Conservation (phyloP, 1,140 invertebrate species). For the Papilio polytes region DNA sequence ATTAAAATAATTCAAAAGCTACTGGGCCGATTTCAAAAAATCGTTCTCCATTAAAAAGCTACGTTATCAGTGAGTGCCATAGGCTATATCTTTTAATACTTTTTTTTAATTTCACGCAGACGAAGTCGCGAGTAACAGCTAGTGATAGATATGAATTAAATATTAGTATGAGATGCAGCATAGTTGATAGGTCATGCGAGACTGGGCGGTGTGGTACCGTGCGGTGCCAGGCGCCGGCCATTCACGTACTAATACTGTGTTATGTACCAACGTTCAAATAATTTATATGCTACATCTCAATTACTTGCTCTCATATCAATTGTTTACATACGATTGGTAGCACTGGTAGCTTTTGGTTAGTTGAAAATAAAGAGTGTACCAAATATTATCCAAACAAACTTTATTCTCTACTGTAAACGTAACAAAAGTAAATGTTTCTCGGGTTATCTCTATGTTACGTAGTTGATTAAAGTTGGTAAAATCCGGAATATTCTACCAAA, state of each 20-base stretch:
- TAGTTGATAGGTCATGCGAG: constrained; percentile 15
- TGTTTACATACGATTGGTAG: not conserved
- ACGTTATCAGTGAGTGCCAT: no score
- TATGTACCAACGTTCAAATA: constrained; percentile 12
- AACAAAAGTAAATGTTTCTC: not conserved
- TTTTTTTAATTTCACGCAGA: no score
- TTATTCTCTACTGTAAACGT: not conserved
- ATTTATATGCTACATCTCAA: not conserved
- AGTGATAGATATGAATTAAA: not conserved
- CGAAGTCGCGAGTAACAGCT: no score
- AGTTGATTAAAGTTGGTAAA: not conserved
- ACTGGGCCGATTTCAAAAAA: no score
- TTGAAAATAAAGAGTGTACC: not conserved
- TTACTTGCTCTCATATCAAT: not conserved
- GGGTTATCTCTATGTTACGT: not conserved
- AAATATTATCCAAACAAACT: no score
- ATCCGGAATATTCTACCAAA: not conserved
- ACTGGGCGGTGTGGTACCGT: not conserved
- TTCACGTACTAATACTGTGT: not conserved
- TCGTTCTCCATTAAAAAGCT: no score
- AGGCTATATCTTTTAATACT: no score
- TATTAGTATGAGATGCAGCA: constrained; percentile 1
- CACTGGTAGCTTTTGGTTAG: not conserved
- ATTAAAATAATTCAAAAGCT: no score
- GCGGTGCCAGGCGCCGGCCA: constrained; percentile 25